These are phyloP conservation scores for Pycnomerus fuliginosus DNA, from an alignment of 2,888 invertebrate genomes.

Conservation along the genomic window DNA sequence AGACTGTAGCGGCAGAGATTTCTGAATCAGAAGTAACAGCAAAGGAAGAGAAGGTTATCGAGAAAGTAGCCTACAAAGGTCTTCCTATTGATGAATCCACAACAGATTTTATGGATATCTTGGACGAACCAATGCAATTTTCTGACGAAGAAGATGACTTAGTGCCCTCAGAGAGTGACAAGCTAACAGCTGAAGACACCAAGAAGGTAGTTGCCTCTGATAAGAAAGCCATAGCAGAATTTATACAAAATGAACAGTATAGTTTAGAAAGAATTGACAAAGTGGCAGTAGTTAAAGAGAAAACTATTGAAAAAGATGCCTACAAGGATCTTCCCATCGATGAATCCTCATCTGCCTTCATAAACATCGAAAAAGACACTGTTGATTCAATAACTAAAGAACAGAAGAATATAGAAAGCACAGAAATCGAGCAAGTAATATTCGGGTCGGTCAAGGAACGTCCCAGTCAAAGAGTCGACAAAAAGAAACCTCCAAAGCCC, in stretches of 20 bases:
- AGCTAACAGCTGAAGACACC: too few relatives aligned
- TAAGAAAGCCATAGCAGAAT: too few relatives aligned
- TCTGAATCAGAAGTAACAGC: neutral
- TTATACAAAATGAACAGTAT: too few relatives aligned
- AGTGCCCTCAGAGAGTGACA: too few relatives aligned
- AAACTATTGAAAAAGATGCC: slow-evolving; percentile 14
- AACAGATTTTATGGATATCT: slow-evolving; percentile 17
- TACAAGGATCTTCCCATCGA: slow-evolving; percentile 37
- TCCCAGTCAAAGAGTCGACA: slow-evolving; percentile 35
- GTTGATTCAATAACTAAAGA: too few relatives aligned
- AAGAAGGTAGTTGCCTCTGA: too few relatives aligned
- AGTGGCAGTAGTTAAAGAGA: too few relatives aligned
- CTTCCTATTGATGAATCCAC: slow-evolving; percentile 18
- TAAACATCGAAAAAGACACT: too few relatives aligned
- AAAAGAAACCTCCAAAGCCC: slow-evolving; percentile 21
- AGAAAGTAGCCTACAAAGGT: neutral
- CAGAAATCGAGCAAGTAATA: slow-evolving; percentile 58
- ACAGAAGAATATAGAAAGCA: too few relatives aligned
- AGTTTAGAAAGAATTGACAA: too few relatives aligned
- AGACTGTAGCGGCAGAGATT: neutral
- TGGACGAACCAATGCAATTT: too few relatives aligned
- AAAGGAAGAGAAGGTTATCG: slow-evolving; percentile 17
- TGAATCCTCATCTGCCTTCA: slow-evolving; percentile 27
- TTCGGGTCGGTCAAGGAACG: slow-evolving; percentile 65
- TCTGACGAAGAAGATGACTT: neutral